Evolutionary conservation across 2,888 invertebrate species (phyloP).

Genomic region (Chloroclystis v-ata): DNA sequence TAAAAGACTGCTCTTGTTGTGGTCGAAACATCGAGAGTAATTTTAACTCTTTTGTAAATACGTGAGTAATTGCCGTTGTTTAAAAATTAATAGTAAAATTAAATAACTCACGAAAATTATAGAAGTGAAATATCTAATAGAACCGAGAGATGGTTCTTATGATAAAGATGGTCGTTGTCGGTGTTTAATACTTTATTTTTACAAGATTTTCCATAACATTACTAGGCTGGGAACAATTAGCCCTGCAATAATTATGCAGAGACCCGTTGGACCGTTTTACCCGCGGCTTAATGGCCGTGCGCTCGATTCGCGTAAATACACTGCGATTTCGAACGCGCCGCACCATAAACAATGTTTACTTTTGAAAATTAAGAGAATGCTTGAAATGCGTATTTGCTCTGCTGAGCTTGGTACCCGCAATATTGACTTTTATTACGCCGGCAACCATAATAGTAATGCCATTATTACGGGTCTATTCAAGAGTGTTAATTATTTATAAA

Average conservation of each 20-base stretch:
- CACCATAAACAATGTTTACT: slow-evolving; percentile 31
- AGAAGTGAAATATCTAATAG: no score
- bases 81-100: no score
- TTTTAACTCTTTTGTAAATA: no score
- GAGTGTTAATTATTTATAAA: no score
- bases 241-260: slow-evolving; percentile 57
- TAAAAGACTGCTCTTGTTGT: no score
- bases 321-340: slow-evolving; percentile 36
- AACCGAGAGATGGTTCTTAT: no score
- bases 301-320: slow-evolving; percentile 52
- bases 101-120: no score
- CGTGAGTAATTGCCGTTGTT: no score
- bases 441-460: background rate
- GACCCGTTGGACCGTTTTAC: slow-evolving; percentile 50
- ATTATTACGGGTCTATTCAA: no score
- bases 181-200: background rate
- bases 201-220: slow-evolving; percentile 35
- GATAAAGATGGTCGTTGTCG: no score
- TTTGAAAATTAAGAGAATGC: slow-evolving; percentile 25
- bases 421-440: background rate
- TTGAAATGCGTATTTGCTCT: slow-evolving; percentile 8
- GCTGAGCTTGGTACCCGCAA: background rate
- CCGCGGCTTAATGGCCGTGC: slow-evolving; percentile 49
- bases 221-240: slow-evolving; percentile 55
- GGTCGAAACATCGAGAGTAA: no score